Base-by-base conservation (phyloP, 2,888 invertebrate genomes). In the Scaptomyza reducta region DNA sequence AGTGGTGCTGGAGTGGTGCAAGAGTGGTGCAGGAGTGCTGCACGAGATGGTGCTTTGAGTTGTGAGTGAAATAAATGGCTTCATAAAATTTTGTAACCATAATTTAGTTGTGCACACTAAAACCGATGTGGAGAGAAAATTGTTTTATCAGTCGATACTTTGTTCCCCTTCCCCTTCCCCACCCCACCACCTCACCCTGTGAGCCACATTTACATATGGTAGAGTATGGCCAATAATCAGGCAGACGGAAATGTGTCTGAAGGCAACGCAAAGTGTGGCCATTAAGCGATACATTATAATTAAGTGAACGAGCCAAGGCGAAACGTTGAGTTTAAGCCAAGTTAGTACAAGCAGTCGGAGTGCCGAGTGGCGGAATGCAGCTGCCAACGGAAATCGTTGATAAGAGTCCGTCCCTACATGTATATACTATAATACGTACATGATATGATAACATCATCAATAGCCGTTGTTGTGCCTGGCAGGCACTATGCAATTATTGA, bases 21-120 rank as follows among this genome's bases (percentile, higher is more conserved):
- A 27, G 27, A 7, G 22, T n/a, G n/a, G n/a, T n/a, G n/a, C n/a
- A 22, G 2, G 13, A 14, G 56, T 56, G 44, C 16, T 27, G 57
- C 11, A 9, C 16, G 49, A 40, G 45, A 57, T 63, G 68, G 27
- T 45, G 27, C 27, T 46, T 14, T 33, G 54, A 33, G 50, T 35
- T 59, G 64, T 85, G 88, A 88, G 88, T 88, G 87, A 88, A 88
- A 87, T 87, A 87, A 87, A 87, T 87, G 77, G 87, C 88, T 87
- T 88, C 85, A 87, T 88, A 88, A 87, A 88, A 87, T 79, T 85
- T 87, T 88, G 87, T 77, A 77, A 83, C 83, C 83, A 75, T 84
- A 74, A 87, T 87, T 87, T 85, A 56, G 47, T 22, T 61, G 66
- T 66, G 49, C 61, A 62, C 62, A 46, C 65, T 38, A 6, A 38